phyloP scores from a whole-genome alignment of 2,888 invertebrate genomes.

The Gibbula magus region DNA sequence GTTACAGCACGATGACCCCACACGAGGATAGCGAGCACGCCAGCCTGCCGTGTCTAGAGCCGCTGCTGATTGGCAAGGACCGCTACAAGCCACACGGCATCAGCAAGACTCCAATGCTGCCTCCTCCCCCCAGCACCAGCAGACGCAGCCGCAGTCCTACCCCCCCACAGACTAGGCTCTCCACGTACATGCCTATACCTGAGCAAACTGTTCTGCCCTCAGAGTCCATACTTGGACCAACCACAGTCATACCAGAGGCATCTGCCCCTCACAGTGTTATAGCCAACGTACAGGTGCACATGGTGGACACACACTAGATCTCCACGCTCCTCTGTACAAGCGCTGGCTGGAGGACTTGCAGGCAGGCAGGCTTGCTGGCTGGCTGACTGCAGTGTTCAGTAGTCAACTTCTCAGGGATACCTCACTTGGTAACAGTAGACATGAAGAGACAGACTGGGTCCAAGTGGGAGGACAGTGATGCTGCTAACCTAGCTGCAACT shows the following conservation, averaged over 20 bases:
- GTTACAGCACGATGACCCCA: conserved; percentile 82
- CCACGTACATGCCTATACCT: conserved; percentile 60
- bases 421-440: neutral
- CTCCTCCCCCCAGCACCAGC: conserved; percentile 68
- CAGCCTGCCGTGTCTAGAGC: conserved; percentile 73
- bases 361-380: neutral
- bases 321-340: neutral
- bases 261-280: conserved; percentile 81
- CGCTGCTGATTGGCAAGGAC: conserved; percentile 70
- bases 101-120: conserved; percentile 59
- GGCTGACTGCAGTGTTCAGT: neutral
- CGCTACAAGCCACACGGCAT: conserved; percentile 66
- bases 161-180: conserved; percentile 66
- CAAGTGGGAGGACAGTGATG: neutral
- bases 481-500: neutral
- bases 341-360: neutral
- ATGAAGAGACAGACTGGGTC: neutral
- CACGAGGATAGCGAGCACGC: conserved; percentile 74
- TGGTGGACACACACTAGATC: conserved; percentile 82
- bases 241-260: conserved; percentile 41
- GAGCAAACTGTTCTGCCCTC: conserved; percentile 65
- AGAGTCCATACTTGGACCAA: conserved; percentile 31
- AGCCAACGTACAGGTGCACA: conserved; percentile 93
- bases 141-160: conserved; percentile 72
- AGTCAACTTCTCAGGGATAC: conserved; percentile 28